Evolutionary conservation across 2,888 invertebrate species (phyloP).

Genomic region (Mantis religiosa): DNA sequence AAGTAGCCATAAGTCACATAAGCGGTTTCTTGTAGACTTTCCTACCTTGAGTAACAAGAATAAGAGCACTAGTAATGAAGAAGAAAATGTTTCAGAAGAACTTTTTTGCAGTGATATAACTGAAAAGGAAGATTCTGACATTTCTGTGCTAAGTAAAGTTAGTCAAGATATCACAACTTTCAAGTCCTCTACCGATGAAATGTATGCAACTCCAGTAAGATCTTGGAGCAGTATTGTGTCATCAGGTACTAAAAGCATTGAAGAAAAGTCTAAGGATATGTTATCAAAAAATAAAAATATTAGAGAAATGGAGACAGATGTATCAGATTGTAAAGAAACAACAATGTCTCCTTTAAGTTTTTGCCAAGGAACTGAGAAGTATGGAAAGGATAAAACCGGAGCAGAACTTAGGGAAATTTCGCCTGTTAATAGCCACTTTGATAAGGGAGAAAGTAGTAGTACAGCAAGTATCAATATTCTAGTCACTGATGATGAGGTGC

Average conservation of each 20-base stretch:
- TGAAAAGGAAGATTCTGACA: neutral
- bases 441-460: neutral
- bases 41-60: neutral
- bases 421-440: neutral
- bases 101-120: neutral
- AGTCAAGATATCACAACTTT: neutral
- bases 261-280: neutral
- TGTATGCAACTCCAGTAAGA: neutral
- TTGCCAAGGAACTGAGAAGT: neutral
- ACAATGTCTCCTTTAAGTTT: neutral
- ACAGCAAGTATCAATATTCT: neutral
- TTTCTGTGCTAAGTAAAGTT: neutral
- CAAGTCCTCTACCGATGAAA: neutral
- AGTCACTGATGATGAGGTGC: neutral
- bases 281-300: neutral
- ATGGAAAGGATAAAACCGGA: neutral
- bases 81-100: neutral
- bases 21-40: neutral
- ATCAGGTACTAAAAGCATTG: neutral
- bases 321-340: neutral
- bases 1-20: neutral
- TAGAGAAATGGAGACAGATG: neutral
- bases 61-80: neutral
- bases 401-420: neutral
- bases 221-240: constrained; percentile 18